A percentile compares a stretch with the other conserved stretches of the same genome.
These are phyloP conservation scores for Bolinopsis microptera DNA, from an alignment of 37 sponge, comb jelly and placozoan genomes.

Conservation along the genomic window DNA sequence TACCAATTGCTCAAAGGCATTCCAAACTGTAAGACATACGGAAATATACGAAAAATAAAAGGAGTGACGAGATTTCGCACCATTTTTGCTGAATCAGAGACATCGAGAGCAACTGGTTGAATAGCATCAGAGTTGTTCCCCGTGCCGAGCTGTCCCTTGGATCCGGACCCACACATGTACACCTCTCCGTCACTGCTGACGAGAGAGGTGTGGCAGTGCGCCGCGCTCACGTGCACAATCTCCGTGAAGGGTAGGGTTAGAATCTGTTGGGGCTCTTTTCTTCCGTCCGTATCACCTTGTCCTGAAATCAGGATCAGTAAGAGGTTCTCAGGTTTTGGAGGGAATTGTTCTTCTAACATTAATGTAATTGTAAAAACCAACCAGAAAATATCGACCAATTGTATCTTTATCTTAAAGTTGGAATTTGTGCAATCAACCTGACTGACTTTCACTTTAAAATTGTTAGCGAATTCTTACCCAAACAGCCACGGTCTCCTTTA, in stretches of 20 bases:
- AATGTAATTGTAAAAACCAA: too few species aligned
- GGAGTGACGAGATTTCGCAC: background rate
- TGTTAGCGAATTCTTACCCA: slow-evolving; percentile 15
- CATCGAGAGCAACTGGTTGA: background rate
- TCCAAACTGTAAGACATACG: background rate
- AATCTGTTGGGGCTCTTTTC: background rate
- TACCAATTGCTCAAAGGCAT: too few species aligned
- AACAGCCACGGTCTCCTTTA: slow-evolving; percentile 33
- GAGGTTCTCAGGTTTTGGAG: too few species aligned
- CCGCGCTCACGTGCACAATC: slow-evolving; percentile 3
- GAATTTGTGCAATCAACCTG: too few species aligned
- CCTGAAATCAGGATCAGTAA: background rate
- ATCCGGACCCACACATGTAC: slow-evolving; percentile 6
- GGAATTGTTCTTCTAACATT: too few species aligned
- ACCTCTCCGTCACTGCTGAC: background rate
- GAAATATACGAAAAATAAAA: background rate
- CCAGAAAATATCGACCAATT: too few species aligned
- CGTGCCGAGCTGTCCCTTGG: slow-evolving; percentile 20
- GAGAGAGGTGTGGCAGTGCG: background rate
- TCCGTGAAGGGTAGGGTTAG: background rate
- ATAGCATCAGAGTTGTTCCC: background rate
- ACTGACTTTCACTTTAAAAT: too few species aligned
- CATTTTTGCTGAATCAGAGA: slow-evolving; percentile 4
- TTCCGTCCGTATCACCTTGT: background rate
- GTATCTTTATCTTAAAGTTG: too few species aligned